Conservation (phyloP, 35 echinoderm and acorn worm species). For the Antedon bifida region DNA sequence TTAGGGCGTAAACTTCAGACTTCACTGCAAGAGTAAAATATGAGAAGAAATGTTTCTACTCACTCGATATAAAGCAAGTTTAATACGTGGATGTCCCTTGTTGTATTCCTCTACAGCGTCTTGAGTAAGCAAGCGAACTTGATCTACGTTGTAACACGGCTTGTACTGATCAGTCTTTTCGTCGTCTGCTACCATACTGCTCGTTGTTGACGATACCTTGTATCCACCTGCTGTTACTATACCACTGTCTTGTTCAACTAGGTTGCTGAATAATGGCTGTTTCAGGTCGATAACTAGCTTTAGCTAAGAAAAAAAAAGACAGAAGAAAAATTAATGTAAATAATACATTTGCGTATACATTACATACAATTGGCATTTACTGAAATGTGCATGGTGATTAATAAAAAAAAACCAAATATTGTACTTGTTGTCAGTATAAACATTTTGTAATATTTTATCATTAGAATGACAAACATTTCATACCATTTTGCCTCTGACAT, state of each 20-base stretch:
- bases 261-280: constrained; percentile 91
- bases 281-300: constrained; percentile 58
- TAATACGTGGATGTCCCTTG: constrained; percentile 87
- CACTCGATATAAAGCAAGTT: constrained; percentile 74
- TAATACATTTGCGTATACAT: too few species aligned
- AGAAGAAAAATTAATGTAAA: too few species aligned
- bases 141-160: constrained; percentile 46
- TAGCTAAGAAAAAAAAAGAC: constrained; percentile 27
- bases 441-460: too few species aligned
- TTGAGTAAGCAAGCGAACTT: constrained; percentile 43
- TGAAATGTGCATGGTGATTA: too few species aligned
- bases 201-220: constrained; percentile 32
- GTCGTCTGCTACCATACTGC: constrained; percentile 18
- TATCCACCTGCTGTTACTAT: constrained; percentile 91
- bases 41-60: background rate
- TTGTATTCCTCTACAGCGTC: constrained; percentile 97
- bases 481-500: background rate
- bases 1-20: too few species aligned
- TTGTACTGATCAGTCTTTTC: constrained; percentile 84
- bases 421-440: too few species aligned
- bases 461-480: too few species aligned
- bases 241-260: constrained; percentile 89
- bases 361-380: too few species aligned
- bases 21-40: background rate
- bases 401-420: too few species aligned